Conservation (phyloP, 1,140 invertebrate species). For the Drosophila parvula region DNA sequence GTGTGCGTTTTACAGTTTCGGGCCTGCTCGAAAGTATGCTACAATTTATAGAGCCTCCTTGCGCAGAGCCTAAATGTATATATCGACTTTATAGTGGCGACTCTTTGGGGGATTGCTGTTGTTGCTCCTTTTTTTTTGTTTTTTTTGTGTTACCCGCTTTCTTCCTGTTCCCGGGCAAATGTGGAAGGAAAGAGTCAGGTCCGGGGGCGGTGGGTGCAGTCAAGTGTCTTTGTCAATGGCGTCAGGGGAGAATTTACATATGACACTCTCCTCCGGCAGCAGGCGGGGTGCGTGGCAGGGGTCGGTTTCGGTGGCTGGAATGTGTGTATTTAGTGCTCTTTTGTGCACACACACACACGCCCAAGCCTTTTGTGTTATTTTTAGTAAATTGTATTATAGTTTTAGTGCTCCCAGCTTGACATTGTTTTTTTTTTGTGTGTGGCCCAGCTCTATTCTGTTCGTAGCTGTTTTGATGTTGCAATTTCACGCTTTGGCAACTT, state of each 20-base stretch:
- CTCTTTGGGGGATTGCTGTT: constrained; percentile 42
- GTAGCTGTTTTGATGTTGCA: constrained; percentile 72
- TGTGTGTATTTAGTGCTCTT: constrained; percentile 69
- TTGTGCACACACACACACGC: constrained; percentile 54
- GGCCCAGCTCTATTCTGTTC: constrained; percentile 13
- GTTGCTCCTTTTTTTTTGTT: constrained; percentile 30
- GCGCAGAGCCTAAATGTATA: constrained; percentile 72
- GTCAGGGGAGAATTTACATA: constrained; percentile 81
- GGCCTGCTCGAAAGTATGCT: constrained; percentile 63
- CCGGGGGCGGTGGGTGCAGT: constrained; percentile 20
- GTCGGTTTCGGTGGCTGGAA: constrained; percentile 21
- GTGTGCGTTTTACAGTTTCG: constrained; percentile 72
- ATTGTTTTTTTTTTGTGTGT: constrained; percentile 32
- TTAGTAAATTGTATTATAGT: constrained; percentile 83
- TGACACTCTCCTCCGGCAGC: constrained; percentile 65
- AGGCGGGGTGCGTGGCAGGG: constrained; percentile 17
- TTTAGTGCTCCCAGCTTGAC: constrained; percentile 69
- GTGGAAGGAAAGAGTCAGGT: neutral
- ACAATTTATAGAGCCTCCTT: constrained; percentile 71
- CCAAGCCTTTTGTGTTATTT: constrained; percentile 66
- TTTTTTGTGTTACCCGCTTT: constrained; percentile 14
- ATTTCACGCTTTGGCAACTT: constrained; percentile 78
- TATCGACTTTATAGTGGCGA: constrained; percentile 72
- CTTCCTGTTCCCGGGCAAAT: constrained; percentile 16
- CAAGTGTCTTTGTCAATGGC: constrained; percentile 79